phyloP scores from a whole-genome alignment of 2,797 vertebrate species.

The Chanos chanos region DNA sequence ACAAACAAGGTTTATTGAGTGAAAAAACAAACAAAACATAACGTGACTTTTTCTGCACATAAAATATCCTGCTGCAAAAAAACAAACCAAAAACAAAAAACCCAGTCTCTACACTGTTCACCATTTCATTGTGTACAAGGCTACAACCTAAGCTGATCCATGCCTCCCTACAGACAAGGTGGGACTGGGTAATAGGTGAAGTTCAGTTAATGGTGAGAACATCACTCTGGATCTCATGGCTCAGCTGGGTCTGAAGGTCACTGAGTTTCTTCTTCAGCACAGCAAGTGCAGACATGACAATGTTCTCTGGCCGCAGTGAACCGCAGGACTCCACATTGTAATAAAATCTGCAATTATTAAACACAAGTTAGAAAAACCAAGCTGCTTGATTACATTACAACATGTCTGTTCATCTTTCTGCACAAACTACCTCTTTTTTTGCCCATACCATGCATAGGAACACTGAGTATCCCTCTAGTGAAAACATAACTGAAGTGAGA shows the following conservation, averaged over 20 bases:
- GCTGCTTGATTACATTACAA: background rate
- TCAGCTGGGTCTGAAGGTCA: constrained; percentile 94
- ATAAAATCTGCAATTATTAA: constrained; percentile 85
- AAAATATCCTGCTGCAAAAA: too few species aligned
- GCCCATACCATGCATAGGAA: background rate
- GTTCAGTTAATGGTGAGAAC: constrained; percentile 95
- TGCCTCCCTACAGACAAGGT: constrained; percentile 1
- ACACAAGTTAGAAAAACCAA: background rate
- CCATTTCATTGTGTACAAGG: too few species aligned
- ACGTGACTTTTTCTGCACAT: too few species aligned
- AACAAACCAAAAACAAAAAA: too few species aligned
- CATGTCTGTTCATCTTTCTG: too few species aligned
- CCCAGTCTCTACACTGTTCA: too few species aligned
- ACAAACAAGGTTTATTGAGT: too few species aligned
- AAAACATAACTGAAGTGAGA: too few species aligned
- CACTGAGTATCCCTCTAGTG: background rate
- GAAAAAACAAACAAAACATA: too few species aligned
- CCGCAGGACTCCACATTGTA: constrained; percentile 98
- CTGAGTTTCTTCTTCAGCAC: constrained; percentile 97
- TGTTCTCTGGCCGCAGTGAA: constrained; percentile 92
- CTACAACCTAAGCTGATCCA: too few species aligned
- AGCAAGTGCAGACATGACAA: constrained; percentile 89
- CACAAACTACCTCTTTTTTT: too few species aligned
- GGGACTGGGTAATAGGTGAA: too few species aligned
- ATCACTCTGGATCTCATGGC: constrained; percentile 95